phyloP scores from a whole-genome alignment of 1,140 invertebrate species.

The Olivierus martensii region DNA sequence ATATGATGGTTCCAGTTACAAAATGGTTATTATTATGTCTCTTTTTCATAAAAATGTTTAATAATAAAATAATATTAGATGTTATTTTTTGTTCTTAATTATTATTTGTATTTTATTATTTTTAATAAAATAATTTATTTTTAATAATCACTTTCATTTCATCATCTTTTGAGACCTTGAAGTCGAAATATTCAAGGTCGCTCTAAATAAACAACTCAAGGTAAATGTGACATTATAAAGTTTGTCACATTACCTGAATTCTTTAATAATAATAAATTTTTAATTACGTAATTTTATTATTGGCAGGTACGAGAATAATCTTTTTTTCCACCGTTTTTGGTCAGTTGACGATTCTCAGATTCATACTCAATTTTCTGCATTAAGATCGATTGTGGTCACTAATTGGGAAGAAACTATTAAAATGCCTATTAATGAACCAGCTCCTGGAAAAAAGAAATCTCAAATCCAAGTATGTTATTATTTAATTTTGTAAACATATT shows the following conservation, averaged over 20 bases:
- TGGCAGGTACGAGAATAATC: constrained; percentile 68
- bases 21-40: constrained; percentile 47
- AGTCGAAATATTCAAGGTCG: too few species aligned
- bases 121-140: too few species aligned
- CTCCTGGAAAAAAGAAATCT: constrained; percentile 84
- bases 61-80: too few species aligned
- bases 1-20: constrained; percentile 71
- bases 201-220: too few species aligned
- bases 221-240: too few species aligned
- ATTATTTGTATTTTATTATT: too few species aligned
- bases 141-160: too few species aligned
- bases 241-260: too few species aligned
- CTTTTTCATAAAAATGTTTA: too few species aligned
- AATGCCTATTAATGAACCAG: constrained; percentile 97
- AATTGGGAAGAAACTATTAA: constrained; percentile 98
- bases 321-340: constrained; percentile 98
- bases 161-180: too few species aligned
- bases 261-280: too few species aligned
- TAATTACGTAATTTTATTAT: constrained; percentile 4
- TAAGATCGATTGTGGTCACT: constrained; percentile 91
- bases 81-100: too few species aligned
- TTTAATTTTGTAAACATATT: background rate
- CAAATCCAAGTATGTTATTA: constrained; percentile 55
- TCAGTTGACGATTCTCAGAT: constrained; percentile 94
- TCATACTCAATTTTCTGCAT: constrained; percentile 88